phyloP scores from a whole-genome alignment of 2,888 invertebrate genomes.

The Drosophila suboccidentalis region DNA sequence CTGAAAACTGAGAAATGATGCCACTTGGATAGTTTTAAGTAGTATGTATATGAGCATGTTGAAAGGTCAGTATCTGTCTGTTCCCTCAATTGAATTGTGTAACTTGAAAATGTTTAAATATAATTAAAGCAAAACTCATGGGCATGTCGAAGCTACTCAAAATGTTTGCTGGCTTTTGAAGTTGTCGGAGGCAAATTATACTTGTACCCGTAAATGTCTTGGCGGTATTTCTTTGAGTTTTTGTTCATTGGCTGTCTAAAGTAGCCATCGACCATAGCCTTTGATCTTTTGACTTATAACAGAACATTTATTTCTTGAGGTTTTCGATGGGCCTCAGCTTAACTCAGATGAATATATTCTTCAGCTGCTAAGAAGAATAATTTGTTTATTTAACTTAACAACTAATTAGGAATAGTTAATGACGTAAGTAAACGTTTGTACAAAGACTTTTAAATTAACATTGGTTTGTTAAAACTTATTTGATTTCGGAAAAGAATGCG shows the following conservation, averaged over 20 bases:
- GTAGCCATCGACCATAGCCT: slow-evolving; percentile 42
- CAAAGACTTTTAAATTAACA: background rate
- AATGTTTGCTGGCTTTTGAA: slow-evolving; percentile 51
- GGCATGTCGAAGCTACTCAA: slow-evolving; percentile 46
- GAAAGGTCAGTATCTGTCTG: slow-evolving; percentile 56
- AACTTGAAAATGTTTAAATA: slow-evolving; percentile 60
- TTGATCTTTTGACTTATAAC: slow-evolving; percentile 64
- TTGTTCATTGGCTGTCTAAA: slow-evolving; percentile 29
- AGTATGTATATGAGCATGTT: slow-evolving; percentile 18
- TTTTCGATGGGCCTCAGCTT: slow-evolving; percentile 2
- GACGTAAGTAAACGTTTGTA: background rate
- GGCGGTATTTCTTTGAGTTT: slow-evolving; percentile 47
- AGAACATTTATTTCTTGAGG: slow-evolving; percentile 25
- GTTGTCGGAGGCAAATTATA: slow-evolving; percentile 41
- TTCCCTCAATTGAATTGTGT: slow-evolving; percentile 67
- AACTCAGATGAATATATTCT: background rate
- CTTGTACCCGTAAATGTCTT: slow-evolving; percentile 29
- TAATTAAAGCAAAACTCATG: slow-evolving; percentile 54
- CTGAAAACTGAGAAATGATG: slow-evolving; percentile 21
- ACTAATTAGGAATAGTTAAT: background rate
- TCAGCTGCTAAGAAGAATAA: background rate
- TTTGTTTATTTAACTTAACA: slow-evolving; percentile 1
- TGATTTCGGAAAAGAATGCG: background rate
- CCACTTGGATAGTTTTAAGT: slow-evolving; percentile 18
- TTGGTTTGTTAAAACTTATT: background rate